phyloP scores from a whole-genome alignment of 1,140 invertebrate genomes.

The Rhopalosiphum padi region DNA sequence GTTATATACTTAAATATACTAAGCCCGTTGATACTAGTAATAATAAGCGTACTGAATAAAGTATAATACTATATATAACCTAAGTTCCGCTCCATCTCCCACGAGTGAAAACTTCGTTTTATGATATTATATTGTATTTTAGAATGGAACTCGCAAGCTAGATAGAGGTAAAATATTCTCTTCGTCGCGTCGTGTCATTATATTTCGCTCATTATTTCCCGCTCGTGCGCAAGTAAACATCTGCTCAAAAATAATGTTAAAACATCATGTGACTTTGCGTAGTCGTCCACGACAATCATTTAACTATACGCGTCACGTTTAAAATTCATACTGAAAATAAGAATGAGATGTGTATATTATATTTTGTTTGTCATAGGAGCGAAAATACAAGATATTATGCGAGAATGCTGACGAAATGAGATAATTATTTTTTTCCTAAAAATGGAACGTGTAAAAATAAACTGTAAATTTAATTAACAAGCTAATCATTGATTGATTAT shows the following conservation, averaged over 20 bases:
- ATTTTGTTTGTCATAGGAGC: background rate
- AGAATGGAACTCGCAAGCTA: too few relatives aligned
- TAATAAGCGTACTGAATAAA: too few relatives aligned
- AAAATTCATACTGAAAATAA: background rate
- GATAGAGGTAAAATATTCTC: background rate
- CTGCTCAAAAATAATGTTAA: background rate
- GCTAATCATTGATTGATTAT: background rate
- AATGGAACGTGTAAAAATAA: background rate
- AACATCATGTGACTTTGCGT: background rate
- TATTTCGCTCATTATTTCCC: background rate
- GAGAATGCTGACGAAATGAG: background rate
- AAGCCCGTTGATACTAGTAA: too few relatives aligned
- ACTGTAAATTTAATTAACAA: background rate
- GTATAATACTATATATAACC: too few relatives aligned
- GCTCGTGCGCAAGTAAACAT: background rate
- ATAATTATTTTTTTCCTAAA: background rate
- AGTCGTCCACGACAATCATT: background rate
- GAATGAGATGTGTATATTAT: background rate
- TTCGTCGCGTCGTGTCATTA: background rate
- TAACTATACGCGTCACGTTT: background rate
- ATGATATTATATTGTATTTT: background rate
- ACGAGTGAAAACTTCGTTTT: too few relatives aligned
- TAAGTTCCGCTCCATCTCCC: too few relatives aligned
- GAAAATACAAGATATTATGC: background rate
- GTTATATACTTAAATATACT: too few relatives aligned